A percentile compares a stretch with the other conserved stretches of the same genome.
Evolutionary conservation across 2,797 vertebrate species (phyloP).

Genomic region (Tapera naevia): DNA sequence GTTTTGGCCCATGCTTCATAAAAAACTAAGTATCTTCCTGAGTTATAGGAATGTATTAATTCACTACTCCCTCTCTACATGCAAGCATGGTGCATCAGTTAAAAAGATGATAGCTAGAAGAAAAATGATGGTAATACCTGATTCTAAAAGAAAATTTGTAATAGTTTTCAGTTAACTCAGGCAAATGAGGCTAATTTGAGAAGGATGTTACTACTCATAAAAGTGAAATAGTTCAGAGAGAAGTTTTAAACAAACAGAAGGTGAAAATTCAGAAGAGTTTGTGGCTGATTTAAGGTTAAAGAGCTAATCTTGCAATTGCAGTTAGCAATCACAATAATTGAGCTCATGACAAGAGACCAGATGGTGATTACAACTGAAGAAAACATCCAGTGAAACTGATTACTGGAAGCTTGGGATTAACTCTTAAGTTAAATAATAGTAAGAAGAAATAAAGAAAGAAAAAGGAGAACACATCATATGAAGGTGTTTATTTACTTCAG

Average conservation of each 20-base stretch:
- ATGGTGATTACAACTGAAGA: conserved; percentile 28
- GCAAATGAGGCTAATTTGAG: conserved; percentile 24
- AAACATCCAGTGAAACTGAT: conserved; percentile 9
- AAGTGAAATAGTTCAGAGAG: conserved; percentile 19
- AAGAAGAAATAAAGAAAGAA: not conserved
- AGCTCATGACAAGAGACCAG: conserved; percentile 8
- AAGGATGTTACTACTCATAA: not conserved
- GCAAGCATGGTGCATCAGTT: not conserved
- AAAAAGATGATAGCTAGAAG: not conserved
- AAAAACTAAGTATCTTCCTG: not conserved
- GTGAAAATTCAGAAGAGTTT: conserved; percentile 16
- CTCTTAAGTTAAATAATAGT: not conserved
- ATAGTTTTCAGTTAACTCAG: not conserved
- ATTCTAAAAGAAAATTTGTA: not conserved
- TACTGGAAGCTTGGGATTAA: not conserved
- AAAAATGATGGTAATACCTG: not conserved
- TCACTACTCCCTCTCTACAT: not conserved
- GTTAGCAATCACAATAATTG: conserved; percentile 20
- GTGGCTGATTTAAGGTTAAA: conserved; percentile 39
- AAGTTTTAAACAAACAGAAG: conserved; percentile 46
- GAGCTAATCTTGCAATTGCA: conserved; percentile 24
- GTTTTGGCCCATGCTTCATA: not conserved
- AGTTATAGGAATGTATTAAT: not conserved
- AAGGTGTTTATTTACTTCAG: not conserved
- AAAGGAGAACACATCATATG: not conserved